Evolutionary conservation across 2,797 vertebrate species (phyloP).

Genomic region (Anniella stebbinsi): DNA sequence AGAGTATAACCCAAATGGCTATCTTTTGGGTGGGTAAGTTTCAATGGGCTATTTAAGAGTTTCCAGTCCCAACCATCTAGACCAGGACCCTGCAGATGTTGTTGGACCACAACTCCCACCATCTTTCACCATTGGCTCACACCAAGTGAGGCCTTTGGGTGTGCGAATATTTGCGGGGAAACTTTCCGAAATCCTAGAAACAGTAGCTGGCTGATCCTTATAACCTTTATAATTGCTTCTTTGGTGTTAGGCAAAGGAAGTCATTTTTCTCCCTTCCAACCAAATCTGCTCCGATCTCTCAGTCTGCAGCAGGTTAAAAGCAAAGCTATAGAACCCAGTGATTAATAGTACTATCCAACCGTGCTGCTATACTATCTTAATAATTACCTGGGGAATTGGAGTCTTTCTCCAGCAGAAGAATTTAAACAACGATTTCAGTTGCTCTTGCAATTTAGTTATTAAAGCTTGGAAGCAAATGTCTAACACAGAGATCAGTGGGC

Average conservation of each 20-base stretch:
- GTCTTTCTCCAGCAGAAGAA: background rate
- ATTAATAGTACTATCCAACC: no score
- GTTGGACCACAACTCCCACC: no score
- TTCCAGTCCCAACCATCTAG: background rate
- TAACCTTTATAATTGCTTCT: background rate
- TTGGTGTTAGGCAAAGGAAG: background rate
- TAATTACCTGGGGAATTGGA: background rate
- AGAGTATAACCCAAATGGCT: background rate
- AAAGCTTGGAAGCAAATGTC: background rate
- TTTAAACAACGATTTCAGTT: background rate
- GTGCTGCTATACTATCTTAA: background rate
- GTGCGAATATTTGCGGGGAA: background rate
- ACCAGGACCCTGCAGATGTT: background rate
- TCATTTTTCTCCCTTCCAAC: background rate
- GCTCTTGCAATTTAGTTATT: background rate
- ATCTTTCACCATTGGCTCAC: no score
- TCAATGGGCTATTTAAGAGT: background rate
- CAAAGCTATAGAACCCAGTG: background rate
- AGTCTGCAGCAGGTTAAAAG: background rate
- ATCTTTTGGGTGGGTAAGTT: background rate
- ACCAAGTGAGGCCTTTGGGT: background rate
- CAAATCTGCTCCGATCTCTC: background rate
- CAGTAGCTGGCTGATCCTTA: background rate
- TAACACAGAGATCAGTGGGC: background rate
- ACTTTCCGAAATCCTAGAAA: background rate